Evolutionary conservation across 2,113 vertebrate genomes (phyloP).

Genomic region (Oreotrochilus melanogaster): DNA sequence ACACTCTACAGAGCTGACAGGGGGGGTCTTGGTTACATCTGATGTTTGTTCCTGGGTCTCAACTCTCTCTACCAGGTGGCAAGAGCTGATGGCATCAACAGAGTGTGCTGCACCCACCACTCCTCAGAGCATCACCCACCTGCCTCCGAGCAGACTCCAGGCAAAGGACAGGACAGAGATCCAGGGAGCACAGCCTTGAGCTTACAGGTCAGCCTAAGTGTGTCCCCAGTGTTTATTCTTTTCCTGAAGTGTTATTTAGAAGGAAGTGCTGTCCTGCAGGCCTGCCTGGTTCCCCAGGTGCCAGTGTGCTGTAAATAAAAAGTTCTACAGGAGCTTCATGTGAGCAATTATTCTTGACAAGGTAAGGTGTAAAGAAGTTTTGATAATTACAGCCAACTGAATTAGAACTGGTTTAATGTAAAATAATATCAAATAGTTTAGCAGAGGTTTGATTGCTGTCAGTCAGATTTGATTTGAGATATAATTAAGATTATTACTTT

Average conservation of each 20-base stretch:
- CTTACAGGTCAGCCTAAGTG: not conserved
- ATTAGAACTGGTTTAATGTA: not conserved
- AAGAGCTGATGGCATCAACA: fast-evolving
- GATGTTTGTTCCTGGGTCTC: fast-evolving
- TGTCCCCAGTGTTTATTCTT: not conserved
- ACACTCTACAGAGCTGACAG: fast-evolving
- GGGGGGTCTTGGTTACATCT: fast-evolving
- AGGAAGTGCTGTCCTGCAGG: not conserved
- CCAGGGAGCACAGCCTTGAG: not conserved
- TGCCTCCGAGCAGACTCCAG: not conserved
- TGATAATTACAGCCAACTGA: not conserved
- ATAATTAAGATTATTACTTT: not conserved
- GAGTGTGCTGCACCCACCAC: fast-evolving
- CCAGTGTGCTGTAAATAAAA: not conserved
- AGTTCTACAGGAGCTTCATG: not conserved
- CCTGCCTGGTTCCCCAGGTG: not conserved
- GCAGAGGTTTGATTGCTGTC: not conserved
- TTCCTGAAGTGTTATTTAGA: not conserved
- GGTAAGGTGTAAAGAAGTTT: not conserved
- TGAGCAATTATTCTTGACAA: not conserved
- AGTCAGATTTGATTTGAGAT: not conserved
- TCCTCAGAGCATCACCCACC: fast-evolving
- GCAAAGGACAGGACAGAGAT: not conserved
- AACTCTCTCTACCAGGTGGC: fast-evolving
- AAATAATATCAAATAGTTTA: not conserved